A percentile compares a stretch with the other conserved stretches of the same genome.
Evolutionary conservation across 2,113 vertebrate species (phyloP).

Genomic region (Nothocercus julius): DNA sequence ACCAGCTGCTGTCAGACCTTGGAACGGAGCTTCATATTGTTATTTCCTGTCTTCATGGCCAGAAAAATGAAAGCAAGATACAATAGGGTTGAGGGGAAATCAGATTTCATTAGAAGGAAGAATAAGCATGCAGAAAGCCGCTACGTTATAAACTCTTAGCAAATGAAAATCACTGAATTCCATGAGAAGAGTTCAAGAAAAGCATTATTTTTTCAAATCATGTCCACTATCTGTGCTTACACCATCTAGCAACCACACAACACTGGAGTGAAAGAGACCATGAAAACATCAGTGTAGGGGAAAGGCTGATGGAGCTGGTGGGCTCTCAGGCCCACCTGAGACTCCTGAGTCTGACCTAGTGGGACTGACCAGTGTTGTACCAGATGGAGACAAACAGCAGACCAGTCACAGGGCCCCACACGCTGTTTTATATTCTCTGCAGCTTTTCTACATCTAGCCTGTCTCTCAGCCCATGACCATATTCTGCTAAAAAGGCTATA

Average conservation of each 20-base stretch:
- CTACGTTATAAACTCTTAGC: background rate
- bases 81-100: background rate
- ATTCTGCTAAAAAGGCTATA: background rate
- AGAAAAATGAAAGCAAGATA: background rate
- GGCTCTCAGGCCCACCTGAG: background rate
- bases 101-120: background rate
- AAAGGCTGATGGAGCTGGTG: background rate
- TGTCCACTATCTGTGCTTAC: background rate
- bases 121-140: background rate
- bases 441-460: background rate
- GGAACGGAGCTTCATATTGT: background rate
- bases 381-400: background rate
- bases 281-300: background rate
- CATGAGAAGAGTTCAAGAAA: background rate
- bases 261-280: background rate
- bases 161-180: background rate
- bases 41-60: background rate
- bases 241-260: background rate
- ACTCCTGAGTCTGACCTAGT: accelerated
- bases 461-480: accelerated
- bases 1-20: background rate
- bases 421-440: background rate
- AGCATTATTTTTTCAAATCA: background rate
- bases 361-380: background rate
- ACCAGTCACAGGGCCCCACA: background rate